Base-by-base conservation (phyloP, 2,888 invertebrate species). In the Argynnis bischoffii region DNA sequence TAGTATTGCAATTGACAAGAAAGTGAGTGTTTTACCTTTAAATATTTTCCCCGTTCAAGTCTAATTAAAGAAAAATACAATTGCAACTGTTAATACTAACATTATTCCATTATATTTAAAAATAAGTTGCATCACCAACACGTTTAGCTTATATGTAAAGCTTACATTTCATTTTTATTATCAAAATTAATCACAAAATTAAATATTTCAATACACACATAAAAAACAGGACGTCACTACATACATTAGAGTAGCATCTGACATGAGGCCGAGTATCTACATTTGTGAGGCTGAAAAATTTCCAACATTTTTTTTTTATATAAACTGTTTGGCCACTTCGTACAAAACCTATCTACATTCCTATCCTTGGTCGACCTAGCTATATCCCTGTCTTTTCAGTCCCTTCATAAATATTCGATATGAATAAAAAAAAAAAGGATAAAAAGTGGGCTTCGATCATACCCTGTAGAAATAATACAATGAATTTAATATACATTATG, bases 301-400 rank as follows among this genome's bases (percentile, higher is more conserved):
- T 77, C 76, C 72, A 69, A 79, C 77, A 74, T 82, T 46, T 8
- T 59, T 84, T 84, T 79, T 80, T 78, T 84, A 71, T 84, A 71
- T 84, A 84, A 86, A 86, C 82, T 74, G 75, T 82, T 85, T 86
- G 87, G 84, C 87, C 85, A 75, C 77, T 79, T 81, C 88, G 78
- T 92, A 92, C 83, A 92, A 92, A 91, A 90, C 88, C 84, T 90
- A 90, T 79, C 80, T 89, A 88, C 67, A 46, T 70, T 76, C 81
- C 83, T 81, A 82, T 76, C 79, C 81, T 80, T 81, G 82, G 80
- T 81, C 85, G 79, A 79, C 81, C 82, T 88, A 89, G 75, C 83
- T 87, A 85, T 81, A 78, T 89, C 90, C 90, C 89, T 90, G 90
- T 90, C 87, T 81, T 85, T 80, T 90, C 91, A 90, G 88, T 90